phyloP scores from a whole-genome alignment of 1,140 invertebrate species.

The Ips nitidus region DNA sequence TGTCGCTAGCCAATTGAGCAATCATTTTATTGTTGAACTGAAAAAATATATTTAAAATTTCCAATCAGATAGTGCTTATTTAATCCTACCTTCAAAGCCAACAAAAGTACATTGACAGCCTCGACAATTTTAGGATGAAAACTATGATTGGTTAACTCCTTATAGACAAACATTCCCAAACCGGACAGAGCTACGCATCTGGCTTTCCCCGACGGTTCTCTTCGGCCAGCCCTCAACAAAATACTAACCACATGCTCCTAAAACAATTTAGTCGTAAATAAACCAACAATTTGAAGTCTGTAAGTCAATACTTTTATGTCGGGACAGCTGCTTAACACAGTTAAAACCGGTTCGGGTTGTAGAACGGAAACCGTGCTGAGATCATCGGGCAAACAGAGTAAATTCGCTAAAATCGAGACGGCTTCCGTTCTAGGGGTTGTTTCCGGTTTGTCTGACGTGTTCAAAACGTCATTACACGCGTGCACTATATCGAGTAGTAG shows the following conservation, averaged over 20 bases:
- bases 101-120: slow-evolving; percentile 82
- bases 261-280: slow-evolving; percentile 44
- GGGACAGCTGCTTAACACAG: slow-evolving; percentile 67
- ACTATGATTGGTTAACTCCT: slow-evolving; percentile 68
- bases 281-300: slow-evolving; percentile 15
- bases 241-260: slow-evolving; percentile 88
- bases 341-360: slow-evolving; percentile 72
- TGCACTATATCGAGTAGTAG: slow-evolving; percentile 88
- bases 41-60: slow-evolving; percentile 46
- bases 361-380: slow-evolving; percentile 78
- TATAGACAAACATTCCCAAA: slow-evolving; percentile 82
- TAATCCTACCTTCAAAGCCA: slow-evolving; percentile 71
- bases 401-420: slow-evolving; percentile 84
- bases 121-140: slow-evolving; percentile 75
- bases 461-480: slow-evolving; percentile 84
- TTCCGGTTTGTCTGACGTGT: slow-evolving; percentile 75
- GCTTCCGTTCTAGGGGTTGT: slow-evolving; percentile 87
- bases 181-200: slow-evolving; percentile 87
- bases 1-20: slow-evolving; percentile 85
- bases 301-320: slow-evolving; percentile 71
- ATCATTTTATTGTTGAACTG: slow-evolving; percentile 83
- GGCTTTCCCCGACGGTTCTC: slow-evolving; percentile 85
- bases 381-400: slow-evolving; percentile 79
- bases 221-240: slow-evolving; percentile 80
- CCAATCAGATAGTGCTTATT: neutral